Percentiles rank a stretch among this genome's conserved stretches.
Evolutionary conservation across 2,888 invertebrate genomes (phyloP).

Genomic region (Eupithecia dodoneata): DNA sequence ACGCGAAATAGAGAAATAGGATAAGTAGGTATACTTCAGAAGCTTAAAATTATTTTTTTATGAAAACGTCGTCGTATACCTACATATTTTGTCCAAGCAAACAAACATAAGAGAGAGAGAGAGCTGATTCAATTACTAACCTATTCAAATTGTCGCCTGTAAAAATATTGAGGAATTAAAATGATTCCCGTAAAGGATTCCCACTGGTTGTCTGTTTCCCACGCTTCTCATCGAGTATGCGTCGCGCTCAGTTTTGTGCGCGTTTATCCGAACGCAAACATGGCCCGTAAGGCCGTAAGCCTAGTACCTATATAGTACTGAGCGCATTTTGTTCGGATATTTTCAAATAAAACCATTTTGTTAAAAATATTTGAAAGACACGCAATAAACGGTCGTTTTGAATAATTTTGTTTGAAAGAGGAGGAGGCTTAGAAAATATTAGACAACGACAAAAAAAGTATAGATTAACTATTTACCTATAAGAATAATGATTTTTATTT

Average conservation of each 20-base stretch:
- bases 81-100: not conserved
- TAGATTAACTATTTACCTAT: not conserved
- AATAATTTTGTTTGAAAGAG: not conserved
- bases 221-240: constrained; percentile 68
- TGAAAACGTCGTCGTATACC: no score
- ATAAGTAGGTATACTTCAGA: no score
- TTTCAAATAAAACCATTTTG: constrained; percentile 26
- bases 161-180: constrained; percentile 13
- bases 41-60: no score
- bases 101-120: not conserved
- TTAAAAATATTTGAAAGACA: not conserved
- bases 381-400: not conserved
- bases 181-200: constrained; percentile 29
- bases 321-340: constrained; percentile 55
- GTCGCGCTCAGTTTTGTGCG: constrained; percentile 59
- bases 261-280: constrained; percentile 56
- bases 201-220: constrained; percentile 52
- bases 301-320: constrained; percentile 37
- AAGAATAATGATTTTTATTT: not conserved
- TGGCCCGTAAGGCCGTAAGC: constrained; percentile 55
- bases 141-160: not conserved
- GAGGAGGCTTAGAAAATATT: not conserved
- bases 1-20: no score
- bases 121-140: not conserved
- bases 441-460: not conserved